These are phyloP conservation scores for Scaptomyza parva DNA, from an alignment of 2,888 invertebrate genomes.

Conservation along the genomic window DNA sequence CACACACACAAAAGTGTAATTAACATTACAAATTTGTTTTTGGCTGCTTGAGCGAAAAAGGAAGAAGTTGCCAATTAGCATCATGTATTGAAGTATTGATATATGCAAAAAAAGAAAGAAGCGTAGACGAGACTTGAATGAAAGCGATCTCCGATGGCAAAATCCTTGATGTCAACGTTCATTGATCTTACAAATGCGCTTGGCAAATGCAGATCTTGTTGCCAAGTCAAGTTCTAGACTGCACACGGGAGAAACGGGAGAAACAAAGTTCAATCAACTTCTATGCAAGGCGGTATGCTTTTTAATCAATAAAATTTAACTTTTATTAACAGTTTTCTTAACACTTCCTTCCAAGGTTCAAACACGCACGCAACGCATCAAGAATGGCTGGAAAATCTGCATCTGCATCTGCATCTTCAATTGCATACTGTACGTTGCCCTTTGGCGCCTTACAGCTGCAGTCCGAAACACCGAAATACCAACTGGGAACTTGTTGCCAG, in stretches of 20 bases:
- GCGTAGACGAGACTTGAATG: conserved; percentile 68
- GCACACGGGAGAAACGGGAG: background rate
- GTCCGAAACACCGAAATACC: background rate
- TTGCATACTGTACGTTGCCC: conserved; percentile 33
- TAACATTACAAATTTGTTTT: conserved; percentile 74
- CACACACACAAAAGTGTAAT: conserved; percentile 41
- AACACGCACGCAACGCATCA: background rate
- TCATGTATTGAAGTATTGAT: conserved; percentile 46
- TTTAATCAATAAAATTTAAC: background rate
- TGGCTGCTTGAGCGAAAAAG: conserved; percentile 47
- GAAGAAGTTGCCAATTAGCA: conserved; percentile 70
- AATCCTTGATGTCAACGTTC: conserved; percentile 77
- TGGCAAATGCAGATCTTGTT: conserved; percentile 19
- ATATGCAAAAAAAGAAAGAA: conserved; percentile 43
- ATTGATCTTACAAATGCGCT: conserved; percentile 58
- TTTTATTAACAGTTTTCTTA: background rate
- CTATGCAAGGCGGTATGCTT: no score
- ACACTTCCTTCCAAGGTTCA: background rate
- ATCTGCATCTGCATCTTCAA: conserved; percentile 23
- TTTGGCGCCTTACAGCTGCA: conserved; percentile 27
- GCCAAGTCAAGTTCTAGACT: conserved; percentile 18
- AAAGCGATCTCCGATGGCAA: conserved; percentile 61
- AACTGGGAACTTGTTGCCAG: conserved; percentile 38
- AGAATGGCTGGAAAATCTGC: background rate
- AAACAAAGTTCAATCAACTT: no score